Evolutionary conservation across 2,888 invertebrate genomes (phyloP).

Genomic region (Cancer borealis): DNA sequence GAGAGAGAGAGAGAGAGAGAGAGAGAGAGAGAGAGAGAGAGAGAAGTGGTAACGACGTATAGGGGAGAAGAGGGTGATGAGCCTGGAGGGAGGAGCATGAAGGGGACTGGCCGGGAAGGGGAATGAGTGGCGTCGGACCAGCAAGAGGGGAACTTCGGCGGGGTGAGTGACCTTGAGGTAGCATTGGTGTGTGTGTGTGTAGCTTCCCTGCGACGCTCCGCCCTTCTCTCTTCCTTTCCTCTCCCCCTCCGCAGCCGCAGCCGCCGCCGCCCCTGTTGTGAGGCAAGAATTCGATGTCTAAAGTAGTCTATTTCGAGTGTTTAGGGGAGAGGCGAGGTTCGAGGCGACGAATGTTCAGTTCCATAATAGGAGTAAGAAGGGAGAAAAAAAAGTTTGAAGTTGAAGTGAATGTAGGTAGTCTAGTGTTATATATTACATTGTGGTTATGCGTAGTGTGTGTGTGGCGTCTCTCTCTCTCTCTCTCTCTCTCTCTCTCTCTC

Average conservation of each 20-base stretch:
- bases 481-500: slow-evolving; percentile 51
- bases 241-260: background rate
- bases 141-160: background rate
- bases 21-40: slow-evolving; percentile 28
- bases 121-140: background rate
- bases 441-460: background rate
- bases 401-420: background rate
- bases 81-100: background rate
- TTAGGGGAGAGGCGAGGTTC: background rate
- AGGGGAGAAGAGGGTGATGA: slow-evolving; percentile 26
- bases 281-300: background rate
- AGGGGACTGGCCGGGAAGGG: slow-evolving; percentile 6
- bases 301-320: background rate
- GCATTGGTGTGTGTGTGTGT: background rate
- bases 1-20: background rate
- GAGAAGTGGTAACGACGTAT: background rate
- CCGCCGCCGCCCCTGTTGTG: background rate
- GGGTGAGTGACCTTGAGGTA: slow-evolving; percentile 33
- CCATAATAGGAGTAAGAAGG: background rate
- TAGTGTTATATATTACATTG: background rate
- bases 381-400: background rate
- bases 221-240: background rate
- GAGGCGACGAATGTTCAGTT: background rate
- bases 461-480: slow-evolving; percentile 2
- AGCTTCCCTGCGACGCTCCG: background rate